Percentiles rank a stretch among this genome's conserved stretches.
Evolutionary conservation across 1,140 invertebrate genomes (phyloP).

Genomic region (Drosophila kurseongensis): DNA sequence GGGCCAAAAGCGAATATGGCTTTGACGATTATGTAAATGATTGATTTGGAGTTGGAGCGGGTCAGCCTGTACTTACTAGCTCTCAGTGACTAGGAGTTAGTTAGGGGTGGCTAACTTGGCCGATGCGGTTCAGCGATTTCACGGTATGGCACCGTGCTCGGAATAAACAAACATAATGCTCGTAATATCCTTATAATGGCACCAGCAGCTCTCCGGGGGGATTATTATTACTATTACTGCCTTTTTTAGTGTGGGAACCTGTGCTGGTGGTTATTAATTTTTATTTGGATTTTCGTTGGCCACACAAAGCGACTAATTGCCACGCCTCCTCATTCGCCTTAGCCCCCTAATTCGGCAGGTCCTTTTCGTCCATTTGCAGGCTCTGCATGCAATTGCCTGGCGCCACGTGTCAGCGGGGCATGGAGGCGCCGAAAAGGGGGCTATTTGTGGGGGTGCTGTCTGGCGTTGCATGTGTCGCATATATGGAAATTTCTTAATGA

Average conservation of each 20-base stretch:
- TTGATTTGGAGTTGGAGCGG: constrained; percentile 48
- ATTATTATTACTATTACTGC: constrained; percentile 7
- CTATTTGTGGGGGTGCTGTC: constrained; percentile 5
- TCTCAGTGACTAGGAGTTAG: constrained; percentile 32
- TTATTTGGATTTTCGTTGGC: constrained; percentile 56
- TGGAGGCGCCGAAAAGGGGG: background rate
- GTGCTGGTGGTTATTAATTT: constrained; percentile 59
- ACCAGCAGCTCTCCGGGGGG: constrained; percentile 21
- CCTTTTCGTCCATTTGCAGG: constrained; percentile 22
- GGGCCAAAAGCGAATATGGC: constrained; percentile 17
- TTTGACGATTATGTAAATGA: constrained; percentile 70
- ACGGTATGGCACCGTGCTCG: constrained; percentile 60
- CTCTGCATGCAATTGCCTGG: constrained; percentile 30
- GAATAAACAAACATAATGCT: constrained; percentile 74
- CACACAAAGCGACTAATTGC: constrained; percentile 52
- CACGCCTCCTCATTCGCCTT: constrained; percentile 32
- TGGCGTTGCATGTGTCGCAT: constrained; percentile 65
- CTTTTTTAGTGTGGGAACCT: constrained; percentile 61
- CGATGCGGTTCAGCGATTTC: constrained; percentile 75
- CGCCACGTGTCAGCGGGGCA: constrained; percentile 23
- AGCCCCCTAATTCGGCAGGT: constrained; percentile 31
- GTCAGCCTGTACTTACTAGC: constrained; percentile 56
- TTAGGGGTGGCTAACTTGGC: constrained; percentile 30
- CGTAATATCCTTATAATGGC: constrained; percentile 61
- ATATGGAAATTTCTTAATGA: constrained; percentile 75